Base-by-base conservation (phyloP, 2,797 vertebrate genomes). In the Anolis apletophallus region DNA sequence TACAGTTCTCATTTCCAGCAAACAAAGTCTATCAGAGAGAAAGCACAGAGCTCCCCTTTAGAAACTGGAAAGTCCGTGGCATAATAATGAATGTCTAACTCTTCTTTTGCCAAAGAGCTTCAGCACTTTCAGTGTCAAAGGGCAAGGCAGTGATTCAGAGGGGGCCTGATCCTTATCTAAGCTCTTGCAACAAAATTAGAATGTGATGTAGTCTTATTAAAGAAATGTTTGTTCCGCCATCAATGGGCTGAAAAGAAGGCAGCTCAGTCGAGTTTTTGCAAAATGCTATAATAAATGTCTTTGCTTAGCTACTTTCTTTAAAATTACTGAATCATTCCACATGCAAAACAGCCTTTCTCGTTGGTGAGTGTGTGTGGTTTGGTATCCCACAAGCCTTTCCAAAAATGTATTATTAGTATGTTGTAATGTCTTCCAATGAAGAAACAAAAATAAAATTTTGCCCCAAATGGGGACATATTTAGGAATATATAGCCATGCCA, bases 1-100 rank as follows among this genome's bases (percentile, higher is more conserved):
- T 97, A 97, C 95, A 96, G 96, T 96, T 97, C 97, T 97, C 97
- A 97, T 97, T 97, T 97, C 97, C 96, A 97, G 94, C 96, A 97
- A 98, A 98, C 98, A 98, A 98, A 98, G 97, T 97, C 96, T 96
- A 96, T 97, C 96, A 97, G 96, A 98, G 96, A 97, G 96, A 96
- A 96, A 96, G 96, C 95, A 97, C 96, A 98, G 97, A 97, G 97
- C 94, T 55, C 94, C 91, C 96, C 97, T 97, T 96, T 87, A 83
- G 97, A 96, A 98, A 96, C 97, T 95, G 84, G 91, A 91, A 95
- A 96, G 96, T 96, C 97, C 93, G 93, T 97, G 96, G 97, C 98
- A 98, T 98, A 97, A 97, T 97, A 98, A 97, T 96, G 97, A 97
- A 97, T 94, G 93, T 94, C 96, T 94, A 96, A 97, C 96, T 97